Conservation (phyloP, 2,113 vertebrate genomes). For the Epinephelus cyanopodus region DNA sequence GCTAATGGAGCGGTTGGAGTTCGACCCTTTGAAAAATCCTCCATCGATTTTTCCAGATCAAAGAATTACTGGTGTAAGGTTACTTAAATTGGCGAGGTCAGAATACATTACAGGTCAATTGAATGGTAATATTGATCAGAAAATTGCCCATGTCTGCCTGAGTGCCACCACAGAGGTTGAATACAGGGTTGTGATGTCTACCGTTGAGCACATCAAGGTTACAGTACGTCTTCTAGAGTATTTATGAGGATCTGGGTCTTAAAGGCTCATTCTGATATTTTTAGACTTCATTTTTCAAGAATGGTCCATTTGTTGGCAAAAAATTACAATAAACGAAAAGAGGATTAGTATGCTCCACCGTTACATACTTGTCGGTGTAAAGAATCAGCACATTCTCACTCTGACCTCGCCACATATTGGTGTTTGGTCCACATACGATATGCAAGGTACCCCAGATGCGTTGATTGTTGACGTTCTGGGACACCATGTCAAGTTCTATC, state of each 20-base stretch:
- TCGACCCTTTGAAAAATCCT: conserved; percentile 24
- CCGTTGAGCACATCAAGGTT: conserved; percentile 12
- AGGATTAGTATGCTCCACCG: neutral
- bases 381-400: no score
- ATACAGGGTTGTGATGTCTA: neutral
- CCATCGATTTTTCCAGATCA: conserved; percentile 52
- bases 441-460: no score
- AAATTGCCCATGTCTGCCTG: conserved; percentile 18
- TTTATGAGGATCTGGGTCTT: neutral
- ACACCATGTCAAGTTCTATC: no score
- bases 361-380: neutral
- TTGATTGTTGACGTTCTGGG: no score
- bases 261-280: neutral
- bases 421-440: no score
- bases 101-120: conserved; percentile 54
- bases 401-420: no score
- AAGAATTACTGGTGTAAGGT: conserved; percentile 58
- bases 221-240: neutral
- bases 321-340: neutral
- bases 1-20: conserved; percentile 25
- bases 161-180: conserved; percentile 17
- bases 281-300: neutral
- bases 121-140: conserved; percentile 61
- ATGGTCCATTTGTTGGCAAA: no score
- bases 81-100: conserved; percentile 57